Evolutionary conservation across 2,888 invertebrate species (phyloP), one percentile per base, ranked within the genome.

Genomic region (Petrophora chlorosata): DNA sequence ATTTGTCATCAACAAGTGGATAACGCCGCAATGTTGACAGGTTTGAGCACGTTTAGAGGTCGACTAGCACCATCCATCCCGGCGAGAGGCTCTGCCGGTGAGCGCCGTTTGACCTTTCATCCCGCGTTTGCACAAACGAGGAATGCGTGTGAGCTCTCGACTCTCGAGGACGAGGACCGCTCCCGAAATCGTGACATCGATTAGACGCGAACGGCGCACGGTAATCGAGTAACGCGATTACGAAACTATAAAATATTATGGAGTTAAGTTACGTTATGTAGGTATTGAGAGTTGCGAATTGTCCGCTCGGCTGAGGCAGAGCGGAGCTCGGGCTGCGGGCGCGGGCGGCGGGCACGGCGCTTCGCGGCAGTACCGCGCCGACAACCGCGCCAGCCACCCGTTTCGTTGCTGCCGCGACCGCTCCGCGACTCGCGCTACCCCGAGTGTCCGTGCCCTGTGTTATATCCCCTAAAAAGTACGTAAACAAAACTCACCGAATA

Each of bases 171-270:
- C 68, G 64, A 70, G 70, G 68, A 73, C 70, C 79, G 77, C 79
- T 82, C 85, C 85, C 80, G 82, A 77, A 85, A 81, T 85, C 85
- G 84, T 85, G 85, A 85, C 82, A 82, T 78, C 81, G 79, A 82
- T 82, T 83, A 81, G 79, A 82, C 70, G 73, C 72, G 72, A 82
- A 66, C 73, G 76, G 76, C 75, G 76, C 76, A 72, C 79, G 69
- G 80, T 84, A 85, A 85, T 85, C 82, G 76, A 84, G 79, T 82
- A 79, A 82, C 76, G 79, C 77, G 77, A 77, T 89, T 87, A 85
- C 88, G 85, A 87, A 88, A 89, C 81, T 85, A 85, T 85, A 85
- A 85, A 84, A 83, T 85, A 85, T 85, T 83, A 82, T 82, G 79
- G 84, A 82, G 81, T 85, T 85, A 84, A 85, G 85, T 89, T 87